These are phyloP conservation scores for Alces alces DNA, from an alignment of 2,113 vertebrate species.

Conservation along the genomic window DNA sequence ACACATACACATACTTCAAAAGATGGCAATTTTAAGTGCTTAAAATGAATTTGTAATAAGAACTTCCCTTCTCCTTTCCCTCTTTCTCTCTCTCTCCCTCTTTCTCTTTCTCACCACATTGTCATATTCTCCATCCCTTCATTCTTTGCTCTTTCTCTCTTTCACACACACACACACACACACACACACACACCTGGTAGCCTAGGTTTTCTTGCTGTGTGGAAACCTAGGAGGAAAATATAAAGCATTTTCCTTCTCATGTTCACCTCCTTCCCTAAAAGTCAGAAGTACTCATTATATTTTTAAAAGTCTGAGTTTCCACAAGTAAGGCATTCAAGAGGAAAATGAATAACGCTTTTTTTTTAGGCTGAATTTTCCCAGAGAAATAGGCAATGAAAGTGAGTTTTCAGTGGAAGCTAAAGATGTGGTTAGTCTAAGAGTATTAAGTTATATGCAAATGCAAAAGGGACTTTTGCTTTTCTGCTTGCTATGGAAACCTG, in stretches of 20 bases:
- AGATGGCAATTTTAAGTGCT: not conserved
- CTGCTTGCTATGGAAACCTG: not conserved
- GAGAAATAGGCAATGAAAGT: not conserved
- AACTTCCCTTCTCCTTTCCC: not conserved
- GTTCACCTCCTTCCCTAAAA: not conserved
- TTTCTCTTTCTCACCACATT: too few relatives aligned
- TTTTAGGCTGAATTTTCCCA: not conserved
- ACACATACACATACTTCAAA: not conserved
- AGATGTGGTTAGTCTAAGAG: not conserved
- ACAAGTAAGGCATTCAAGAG: not conserved
- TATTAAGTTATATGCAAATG: not conserved
- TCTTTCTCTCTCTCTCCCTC: not conserved
- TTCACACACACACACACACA: not conserved
- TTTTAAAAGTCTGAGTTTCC: not conserved
- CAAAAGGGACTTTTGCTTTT: not conserved
- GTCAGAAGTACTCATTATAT: not conserved
- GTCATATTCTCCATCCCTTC: not conserved
- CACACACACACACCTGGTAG: not conserved
- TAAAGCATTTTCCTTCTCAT: not conserved
- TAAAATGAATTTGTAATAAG: not conserved
- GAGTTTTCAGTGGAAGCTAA: not conserved
- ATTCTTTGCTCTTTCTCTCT: not conserved
- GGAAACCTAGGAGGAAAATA: not conserved
- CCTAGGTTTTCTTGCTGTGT: not conserved
- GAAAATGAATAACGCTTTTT: not conserved